Percentiles rank a stretch among this genome's conserved stretches.
Conservation (phyloP, 2,113 vertebrate genomes). For the Stigmatopora argus region DNA sequence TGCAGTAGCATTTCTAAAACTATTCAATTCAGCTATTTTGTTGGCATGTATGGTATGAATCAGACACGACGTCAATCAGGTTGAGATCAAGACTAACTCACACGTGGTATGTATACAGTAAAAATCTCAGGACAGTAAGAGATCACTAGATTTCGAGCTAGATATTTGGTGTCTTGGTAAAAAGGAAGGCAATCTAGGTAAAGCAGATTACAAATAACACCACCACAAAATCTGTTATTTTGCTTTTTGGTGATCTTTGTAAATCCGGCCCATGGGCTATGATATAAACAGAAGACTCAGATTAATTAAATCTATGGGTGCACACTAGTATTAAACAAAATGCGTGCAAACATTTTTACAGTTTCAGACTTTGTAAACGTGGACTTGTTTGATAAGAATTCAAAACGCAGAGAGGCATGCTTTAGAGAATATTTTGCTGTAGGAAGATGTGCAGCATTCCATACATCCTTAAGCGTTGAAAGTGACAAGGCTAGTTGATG, state of each 20-base stretch:
- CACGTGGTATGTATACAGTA: no score
- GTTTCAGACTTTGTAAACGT: background rate
- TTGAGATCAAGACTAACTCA: no score
- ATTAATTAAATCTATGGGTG: background rate
- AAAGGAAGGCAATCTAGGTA: no score
- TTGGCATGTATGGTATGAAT: no score
- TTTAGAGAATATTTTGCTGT: background rate
- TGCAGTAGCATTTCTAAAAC: no score
- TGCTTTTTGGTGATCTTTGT: background rate
- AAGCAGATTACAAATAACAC: background rate
- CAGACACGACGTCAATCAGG: no score
- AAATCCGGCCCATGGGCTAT: background rate
- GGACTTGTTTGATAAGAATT: background rate
- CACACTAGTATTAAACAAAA: background rate
- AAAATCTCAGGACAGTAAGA: no score
- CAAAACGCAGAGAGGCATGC: background rate
- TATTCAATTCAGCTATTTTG: no score
- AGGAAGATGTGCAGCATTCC: background rate
- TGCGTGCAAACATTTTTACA: background rate
- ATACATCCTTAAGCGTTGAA: background rate
- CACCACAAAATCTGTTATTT: background rate
- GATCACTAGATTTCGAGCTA: no score
- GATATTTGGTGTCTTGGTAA: no score
- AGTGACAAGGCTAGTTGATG: background rate
- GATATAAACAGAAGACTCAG: background rate